phyloP scores from a whole-genome alignment of 2,113 vertebrate genomes.

The Hystrix brachyura region DNA sequence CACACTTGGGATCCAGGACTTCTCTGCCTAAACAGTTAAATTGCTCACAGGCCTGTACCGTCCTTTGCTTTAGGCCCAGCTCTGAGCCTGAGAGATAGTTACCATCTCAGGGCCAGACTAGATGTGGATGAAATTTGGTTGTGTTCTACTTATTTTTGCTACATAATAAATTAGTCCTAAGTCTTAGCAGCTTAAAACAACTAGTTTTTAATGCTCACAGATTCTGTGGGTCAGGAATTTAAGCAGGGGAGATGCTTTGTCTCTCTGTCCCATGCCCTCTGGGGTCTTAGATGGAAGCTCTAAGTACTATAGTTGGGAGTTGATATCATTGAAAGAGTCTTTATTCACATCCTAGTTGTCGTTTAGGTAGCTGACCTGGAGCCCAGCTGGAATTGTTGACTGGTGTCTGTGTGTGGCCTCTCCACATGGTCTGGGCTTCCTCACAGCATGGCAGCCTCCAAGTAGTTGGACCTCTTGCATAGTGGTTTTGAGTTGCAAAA shows the following conservation, averaged over 20 bases:
- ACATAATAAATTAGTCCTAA: background rate
- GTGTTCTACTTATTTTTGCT: background rate
- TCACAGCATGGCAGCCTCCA: background rate
- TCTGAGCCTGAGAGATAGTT: background rate
- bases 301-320: background rate
- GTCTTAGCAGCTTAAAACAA: background rate
- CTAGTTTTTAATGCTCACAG: background rate
- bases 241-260: background rate
- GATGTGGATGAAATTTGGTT: background rate
- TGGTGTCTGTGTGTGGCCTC: background rate
- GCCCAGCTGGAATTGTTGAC: background rate
- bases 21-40: background rate
- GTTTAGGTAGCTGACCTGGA: background rate
- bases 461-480: background rate
- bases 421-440: constrained; percentile 23
- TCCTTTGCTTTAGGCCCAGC: background rate
- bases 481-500: background rate
- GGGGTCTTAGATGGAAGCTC: background rate
- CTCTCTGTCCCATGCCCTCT: background rate
- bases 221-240: background rate
- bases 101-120: too few species aligned
- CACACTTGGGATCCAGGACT: background rate
- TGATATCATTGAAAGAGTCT: background rate
- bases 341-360: background rate
- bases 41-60: background rate